phyloP scores from a whole-genome alignment of 2,113 vertebrate genomes.

The Hyperoodon ampullatus region DNA sequence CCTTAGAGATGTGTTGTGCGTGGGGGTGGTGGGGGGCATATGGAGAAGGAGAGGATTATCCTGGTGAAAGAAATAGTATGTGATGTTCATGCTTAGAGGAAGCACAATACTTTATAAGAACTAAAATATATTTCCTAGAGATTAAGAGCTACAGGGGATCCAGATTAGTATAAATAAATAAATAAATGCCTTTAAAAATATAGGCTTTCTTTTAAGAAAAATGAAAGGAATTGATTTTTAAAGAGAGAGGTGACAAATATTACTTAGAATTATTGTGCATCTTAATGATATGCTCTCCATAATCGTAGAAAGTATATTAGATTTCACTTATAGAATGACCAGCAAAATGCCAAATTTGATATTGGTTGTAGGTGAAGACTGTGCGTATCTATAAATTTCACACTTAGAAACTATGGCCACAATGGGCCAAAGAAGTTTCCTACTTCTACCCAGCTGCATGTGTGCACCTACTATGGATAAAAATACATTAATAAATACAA shows the following conservation, averaged over 20 bases:
- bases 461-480: background rate
- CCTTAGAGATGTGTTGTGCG: background rate
- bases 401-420: background rate
- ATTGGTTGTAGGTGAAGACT: background rate
- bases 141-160: fast-evolving
- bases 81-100: background rate
- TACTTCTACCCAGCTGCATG: background rate
- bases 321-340: background rate
- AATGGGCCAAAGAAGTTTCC: too few species aligned
- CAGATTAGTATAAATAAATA: background rate
- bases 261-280: background rate
- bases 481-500: background rate
- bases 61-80: background rate
- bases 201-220: background rate
- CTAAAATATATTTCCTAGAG: background rate
- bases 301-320: background rate
- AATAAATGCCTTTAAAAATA: background rate
- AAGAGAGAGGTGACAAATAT: background rate
- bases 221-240: background rate
- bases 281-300: background rate
- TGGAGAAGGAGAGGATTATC: background rate
- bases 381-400: background rate
- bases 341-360: background rate
- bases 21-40: too few species aligned
- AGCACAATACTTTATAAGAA: background rate